These are phyloP conservation scores for Columba guinea DNA, from an alignment of 2,797 vertebrate species.

Conservation along the genomic window DNA sequence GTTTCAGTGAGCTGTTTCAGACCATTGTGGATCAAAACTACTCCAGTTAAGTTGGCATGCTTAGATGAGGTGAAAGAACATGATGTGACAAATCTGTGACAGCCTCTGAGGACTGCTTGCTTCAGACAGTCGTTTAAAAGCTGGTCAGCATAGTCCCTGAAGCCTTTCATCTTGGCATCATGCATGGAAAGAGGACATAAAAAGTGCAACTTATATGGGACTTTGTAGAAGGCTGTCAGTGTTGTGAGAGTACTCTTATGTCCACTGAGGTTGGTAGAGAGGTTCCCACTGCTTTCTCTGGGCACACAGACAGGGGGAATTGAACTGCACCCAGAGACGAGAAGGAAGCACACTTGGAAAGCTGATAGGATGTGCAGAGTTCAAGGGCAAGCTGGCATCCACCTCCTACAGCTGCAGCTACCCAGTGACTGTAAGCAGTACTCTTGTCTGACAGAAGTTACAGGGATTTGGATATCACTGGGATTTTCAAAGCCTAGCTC, in stretches of 20 bases:
- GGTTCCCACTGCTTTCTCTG: neutral
- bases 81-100: neutral
- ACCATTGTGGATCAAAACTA: neutral
- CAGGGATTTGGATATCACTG: neutral
- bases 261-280: neutral
- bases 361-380: neutral
- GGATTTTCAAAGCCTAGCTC: slow-evolving; percentile 3
- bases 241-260: neutral
- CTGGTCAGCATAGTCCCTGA: neutral
- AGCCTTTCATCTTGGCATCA: neutral
- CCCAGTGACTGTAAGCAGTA: neutral
- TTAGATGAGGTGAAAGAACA: neutral
- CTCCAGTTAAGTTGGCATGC: neutral
- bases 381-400: neutral
- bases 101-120: neutral
- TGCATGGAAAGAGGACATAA: neutral
- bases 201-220: neutral
- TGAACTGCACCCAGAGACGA: neutral
- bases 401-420: neutral
- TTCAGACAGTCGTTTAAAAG: neutral
- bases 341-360: neutral
- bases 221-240: neutral
- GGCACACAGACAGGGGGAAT: neutral
- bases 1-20: neutral
- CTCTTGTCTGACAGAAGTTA: neutral